Base-by-base conservation (phyloP, 2,888 invertebrate genomes). In the Trachelus stipa region DNA sequence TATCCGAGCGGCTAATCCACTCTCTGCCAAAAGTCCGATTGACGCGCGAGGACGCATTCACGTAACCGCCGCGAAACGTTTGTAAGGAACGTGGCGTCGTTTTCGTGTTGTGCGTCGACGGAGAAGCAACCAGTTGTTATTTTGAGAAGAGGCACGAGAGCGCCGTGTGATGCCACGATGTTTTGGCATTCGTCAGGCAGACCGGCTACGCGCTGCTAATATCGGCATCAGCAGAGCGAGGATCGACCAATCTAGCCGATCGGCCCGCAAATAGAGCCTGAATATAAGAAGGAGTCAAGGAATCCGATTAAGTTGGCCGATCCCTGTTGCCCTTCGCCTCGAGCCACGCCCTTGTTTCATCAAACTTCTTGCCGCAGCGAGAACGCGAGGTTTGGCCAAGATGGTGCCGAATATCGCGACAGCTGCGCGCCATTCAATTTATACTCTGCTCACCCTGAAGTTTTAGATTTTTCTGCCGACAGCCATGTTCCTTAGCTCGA, bases 21-120 rank as follows among this genome's bases (percentile, higher is more conserved):
- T 56, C 23, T 6, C 71, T 71, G 71, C 71, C 71, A 71, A 71
- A 71, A 71, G 71, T 15, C 4, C 71, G 71, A 71, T 71, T 71
- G 71, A 71, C 71, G 71, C 71, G 31, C 71, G 71, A 34, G 71
- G 71, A 71, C 71, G 71, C 71, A 34, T 71, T 71, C 71, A 34
- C 71, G 71, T 31, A 71, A 71, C 31, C 33, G 31, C 56, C 15
- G 71, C 71, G 71, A 71, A 33, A 71, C 71, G 31, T 15, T 71
- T 34, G 11, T 4, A 34, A 31, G 71, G 71, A 71, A 56, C 56
- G 71, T 31, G 34, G 71, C 71, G 71, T 30, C 30, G 34, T 34
- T 31, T 31, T 33, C 30, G 56, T 56, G 56, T 56, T 23, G 56
- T 23, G 56, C 56, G 23, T 34, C 71, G 71, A 71, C 71, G 71